Base-by-base conservation (phyloP, 1,140 invertebrate genomes). In the Phocides pigmalion region DNA sequence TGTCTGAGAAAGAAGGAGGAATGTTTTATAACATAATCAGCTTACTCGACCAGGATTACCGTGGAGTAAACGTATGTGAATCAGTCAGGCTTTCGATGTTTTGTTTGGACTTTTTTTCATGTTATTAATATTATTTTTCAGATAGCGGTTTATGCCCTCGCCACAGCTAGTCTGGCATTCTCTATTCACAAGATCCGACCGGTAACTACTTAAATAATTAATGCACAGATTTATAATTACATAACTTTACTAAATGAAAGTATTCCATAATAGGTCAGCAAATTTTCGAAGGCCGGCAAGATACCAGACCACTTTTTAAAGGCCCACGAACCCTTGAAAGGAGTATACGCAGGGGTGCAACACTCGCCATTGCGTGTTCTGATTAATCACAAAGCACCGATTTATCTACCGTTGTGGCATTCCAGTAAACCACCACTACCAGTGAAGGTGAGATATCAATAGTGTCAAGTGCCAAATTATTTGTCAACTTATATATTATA, bases 361-460 rank as follows among this genome's bases (percentile, higher is more conserved):
- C 85, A 90, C 50, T 88, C 89, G 2, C 81, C 87, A 12, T 75
- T 89, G 5, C 80, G 89, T 1, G 49, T 92, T 19, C 61, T 92
- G 39, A 70, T 92, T 3, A 76, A 92, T 62, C 91, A 92, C 56
- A 79, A 75, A 62, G 89, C 91, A 20, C 87, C 89, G n/a, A 74
- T 92, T 58, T 88, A 87, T 63, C 81, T 92, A 78, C 91, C 91
- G 42, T 32, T 92, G n/a, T 92, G 91, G 91, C 90, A 92, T 82
- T 90, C 90, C 64, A 89, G 81, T 62, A 92, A 92, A 84, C 87
- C 89, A 41, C 90, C 90, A 54, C 64, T 92, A 32, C 87, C 90
- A 67, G 89, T 92, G 9, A 89, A 92, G 87, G 91, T 92, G 65
- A 71, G 44, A 61, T 20, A 19, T 46, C 14, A 44, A 62, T 16